These are phyloP conservation scores for Stegophylla sp. DNA, from an alignment of 2,888 invertebrate genomes.

Conservation along the genomic window DNA sequence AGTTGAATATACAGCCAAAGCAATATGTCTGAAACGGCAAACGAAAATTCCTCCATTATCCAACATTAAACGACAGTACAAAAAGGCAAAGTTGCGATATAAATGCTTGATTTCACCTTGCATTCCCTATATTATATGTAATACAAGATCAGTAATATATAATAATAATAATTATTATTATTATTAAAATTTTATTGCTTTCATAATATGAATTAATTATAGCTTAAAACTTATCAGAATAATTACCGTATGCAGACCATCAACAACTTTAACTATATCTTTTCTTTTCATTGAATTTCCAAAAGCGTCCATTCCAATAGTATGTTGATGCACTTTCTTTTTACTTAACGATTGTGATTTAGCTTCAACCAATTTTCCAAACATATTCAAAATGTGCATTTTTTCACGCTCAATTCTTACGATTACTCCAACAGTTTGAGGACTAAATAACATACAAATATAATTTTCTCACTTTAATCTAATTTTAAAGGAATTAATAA, in stretches of 20 bases:
- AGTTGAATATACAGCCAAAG: slow-evolving; percentile 79
- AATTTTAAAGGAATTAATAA: slow-evolving; percentile 60
- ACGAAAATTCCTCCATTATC: slow-evolving; percentile 99
- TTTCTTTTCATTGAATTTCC: slow-evolving; percentile 91
- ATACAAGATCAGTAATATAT: no score
- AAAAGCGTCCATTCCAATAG: slow-evolving; percentile 92
- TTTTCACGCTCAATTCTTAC: slow-evolving; percentile 95
- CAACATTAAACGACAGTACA: slow-evolving; percentile 92
- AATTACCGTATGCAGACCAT: slow-evolving; percentile 88
- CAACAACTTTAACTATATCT: slow-evolving; percentile 96
- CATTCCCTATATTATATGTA: slow-evolving; percentile 70
- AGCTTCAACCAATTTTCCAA: slow-evolving; percentile 92
- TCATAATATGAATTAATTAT: neutral
- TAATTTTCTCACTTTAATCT: neutral
- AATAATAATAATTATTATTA: no score
- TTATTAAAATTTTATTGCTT: neutral
- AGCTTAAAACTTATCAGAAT: neutral
- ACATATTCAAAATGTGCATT: slow-evolving; percentile 96
- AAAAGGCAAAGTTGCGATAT: slow-evolving; percentile 93
- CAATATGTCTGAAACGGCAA: slow-evolving; percentile 91
- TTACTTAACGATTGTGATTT: slow-evolving; percentile 93
- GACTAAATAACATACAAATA: slow-evolving; percentile 65
- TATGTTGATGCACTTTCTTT: slow-evolving; percentile 85
- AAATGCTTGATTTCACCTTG: slow-evolving; percentile 97
- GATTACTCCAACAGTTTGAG: slow-evolving; percentile 97